These are phyloP conservation scores for Ooceraea biroi DNA, from an alignment of 1,140 invertebrate species.

Conservation along the genomic window DNA sequence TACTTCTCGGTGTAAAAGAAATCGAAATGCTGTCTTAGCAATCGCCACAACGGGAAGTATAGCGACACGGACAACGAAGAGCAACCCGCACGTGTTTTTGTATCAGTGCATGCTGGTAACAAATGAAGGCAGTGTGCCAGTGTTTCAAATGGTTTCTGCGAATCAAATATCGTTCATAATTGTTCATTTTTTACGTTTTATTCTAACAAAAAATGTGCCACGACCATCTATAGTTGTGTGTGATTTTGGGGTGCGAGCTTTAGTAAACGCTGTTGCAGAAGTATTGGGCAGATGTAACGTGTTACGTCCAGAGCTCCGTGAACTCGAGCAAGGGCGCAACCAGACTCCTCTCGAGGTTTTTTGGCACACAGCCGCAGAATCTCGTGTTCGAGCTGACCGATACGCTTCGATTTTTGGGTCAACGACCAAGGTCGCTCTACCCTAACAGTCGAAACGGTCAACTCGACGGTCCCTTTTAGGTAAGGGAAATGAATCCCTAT, in stretches of 20 bases:
- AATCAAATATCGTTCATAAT: slow-evolving; percentile 56
- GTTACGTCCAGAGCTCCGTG: too few species aligned
- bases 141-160: slow-evolving; percentile 63
- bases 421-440: too few species aligned
- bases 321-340: too few species aligned
- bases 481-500: too few species aligned
- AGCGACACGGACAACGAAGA: slow-evolving; percentile 20
- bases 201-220: slow-evolving; percentile 45
- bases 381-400: too few species aligned
- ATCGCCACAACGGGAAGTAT: slow-evolving; percentile 63
- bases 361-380: too few species aligned
- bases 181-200: slow-evolving; percentile 48
- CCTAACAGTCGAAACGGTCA: too few species aligned
- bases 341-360: too few species aligned
- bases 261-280: slow-evolving; percentile 28
- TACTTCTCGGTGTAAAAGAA: slow-evolving; percentile 38
- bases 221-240: slow-evolving; percentile 52
- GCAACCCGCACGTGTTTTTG: slow-evolving; percentile 44
- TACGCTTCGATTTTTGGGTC: too few species aligned
- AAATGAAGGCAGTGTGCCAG: slow-evolving; percentile 54
- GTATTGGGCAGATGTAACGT: slow-evolving; percentile 21
- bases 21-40: slow-evolving; percentile 50
- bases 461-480: too few species aligned
- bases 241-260: slow-evolving; percentile 14
- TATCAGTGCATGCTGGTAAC: slow-evolving; percentile 62